Evolutionary conservation across 2,113 vertebrate species (phyloP).

Genomic region (Eurystomus gularis): DNA sequence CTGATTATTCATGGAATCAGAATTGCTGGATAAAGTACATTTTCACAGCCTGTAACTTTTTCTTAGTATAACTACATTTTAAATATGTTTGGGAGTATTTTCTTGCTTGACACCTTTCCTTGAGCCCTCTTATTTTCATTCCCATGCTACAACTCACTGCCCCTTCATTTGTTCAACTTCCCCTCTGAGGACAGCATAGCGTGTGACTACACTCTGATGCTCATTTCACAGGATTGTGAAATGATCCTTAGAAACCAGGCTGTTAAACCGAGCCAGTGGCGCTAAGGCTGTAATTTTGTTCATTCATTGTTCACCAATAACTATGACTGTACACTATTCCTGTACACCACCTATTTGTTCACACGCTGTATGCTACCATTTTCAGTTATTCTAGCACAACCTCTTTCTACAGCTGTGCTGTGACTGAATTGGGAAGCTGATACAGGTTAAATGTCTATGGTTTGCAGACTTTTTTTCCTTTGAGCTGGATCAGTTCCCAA

Average conservation of each 20-base stretch:
- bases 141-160: neutral
- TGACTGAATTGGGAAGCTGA: neutral
- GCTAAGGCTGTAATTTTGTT: neutral
- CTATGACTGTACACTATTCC: neutral
- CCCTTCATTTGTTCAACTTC: neutral
- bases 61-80: neutral
- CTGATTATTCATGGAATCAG: neutral
- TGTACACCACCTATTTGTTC: neutral
- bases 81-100: neutral
- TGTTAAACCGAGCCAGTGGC: neutral
- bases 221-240: neutral
- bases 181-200: neutral
- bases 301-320: neutral
- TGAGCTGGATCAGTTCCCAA: neutral
- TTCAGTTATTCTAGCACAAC: neutral
- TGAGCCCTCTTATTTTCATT: neutral
- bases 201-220: neutral
- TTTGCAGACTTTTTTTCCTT: neutral
- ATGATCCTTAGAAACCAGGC: neutral
- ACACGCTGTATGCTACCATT: neutral
- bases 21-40: neutral
- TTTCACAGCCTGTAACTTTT: slow-evolving; percentile 1
- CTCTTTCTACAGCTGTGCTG: neutral
- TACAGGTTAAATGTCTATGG: neutral
- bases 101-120: neutral